Conservation (phyloP, 2,797 vertebrate species). For the Hoplostethus atlanticus region DNA sequence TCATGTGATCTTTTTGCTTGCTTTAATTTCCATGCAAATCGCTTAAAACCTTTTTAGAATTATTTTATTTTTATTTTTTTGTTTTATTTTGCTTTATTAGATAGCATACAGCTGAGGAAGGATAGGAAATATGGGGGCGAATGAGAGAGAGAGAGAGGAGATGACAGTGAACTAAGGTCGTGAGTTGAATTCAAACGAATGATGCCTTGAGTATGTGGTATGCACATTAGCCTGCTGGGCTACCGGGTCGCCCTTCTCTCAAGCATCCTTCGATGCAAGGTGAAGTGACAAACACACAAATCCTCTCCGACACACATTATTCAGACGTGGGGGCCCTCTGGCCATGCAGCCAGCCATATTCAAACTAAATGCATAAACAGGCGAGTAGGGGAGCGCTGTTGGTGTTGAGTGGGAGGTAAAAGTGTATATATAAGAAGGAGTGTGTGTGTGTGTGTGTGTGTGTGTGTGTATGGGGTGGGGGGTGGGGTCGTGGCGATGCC, state of each 20-base stretch:
- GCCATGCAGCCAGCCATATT: not conserved
- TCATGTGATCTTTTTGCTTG: too few relatives aligned
- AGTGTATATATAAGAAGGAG: not conserved
- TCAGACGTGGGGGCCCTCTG: constrained; percentile 4
- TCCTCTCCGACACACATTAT: constrained; percentile 1
- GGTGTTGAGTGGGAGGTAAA: constrained; percentile 1
- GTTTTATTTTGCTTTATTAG: not conserved
- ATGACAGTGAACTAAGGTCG: not conserved
- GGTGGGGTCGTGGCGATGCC: not conserved
- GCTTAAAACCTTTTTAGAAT: too few relatives aligned
- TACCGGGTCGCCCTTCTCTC: not conserved
- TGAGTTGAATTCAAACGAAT: constrained; percentile 8
- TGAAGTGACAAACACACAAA: constrained; percentile 22
- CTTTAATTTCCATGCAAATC: too few relatives aligned
- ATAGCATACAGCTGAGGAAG: not conserved
- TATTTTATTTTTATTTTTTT: too few relatives aligned
- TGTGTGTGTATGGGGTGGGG: not conserved
- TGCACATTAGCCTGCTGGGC: not conserved
- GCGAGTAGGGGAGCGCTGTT: not conserved
- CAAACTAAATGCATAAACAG: constrained; percentile 2
- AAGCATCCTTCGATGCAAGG: not conserved
- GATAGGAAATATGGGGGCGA: not conserved
- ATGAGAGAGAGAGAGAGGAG: not conserved
- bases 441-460: not conserved
- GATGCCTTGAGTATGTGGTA: not conserved